Conservation (phyloP, 2,888 invertebrate genomes). For the Diarsia dahlii region DNA sequence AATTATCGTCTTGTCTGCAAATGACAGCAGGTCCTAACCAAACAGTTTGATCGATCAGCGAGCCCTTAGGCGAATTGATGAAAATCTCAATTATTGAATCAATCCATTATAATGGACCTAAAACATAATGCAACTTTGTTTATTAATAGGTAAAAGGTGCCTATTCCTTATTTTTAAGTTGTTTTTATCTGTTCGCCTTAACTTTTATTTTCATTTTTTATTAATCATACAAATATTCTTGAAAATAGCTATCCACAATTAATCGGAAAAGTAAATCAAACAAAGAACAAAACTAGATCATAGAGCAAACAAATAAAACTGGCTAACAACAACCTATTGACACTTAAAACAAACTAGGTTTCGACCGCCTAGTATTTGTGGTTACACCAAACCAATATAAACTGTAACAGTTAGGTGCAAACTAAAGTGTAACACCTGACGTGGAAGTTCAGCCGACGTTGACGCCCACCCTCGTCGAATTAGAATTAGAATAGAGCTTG, state of each 20-base stretch:
- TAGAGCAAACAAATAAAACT: neutral
- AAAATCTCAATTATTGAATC: slow-evolving; percentile 38
- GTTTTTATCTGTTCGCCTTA: neutral
- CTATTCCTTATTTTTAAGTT: neutral
- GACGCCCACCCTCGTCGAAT: slow-evolving; percentile 62
- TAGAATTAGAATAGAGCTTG: slow-evolving; percentile 74
- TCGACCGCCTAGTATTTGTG: slow-evolving; percentile 41
- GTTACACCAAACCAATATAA: slow-evolving; percentile 64
- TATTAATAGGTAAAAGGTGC: neutral
- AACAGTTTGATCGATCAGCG: slow-evolving; percentile 48
- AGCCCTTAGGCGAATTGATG: slow-evolving; percentile 29
- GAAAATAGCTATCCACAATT: neutral
- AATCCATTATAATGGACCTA: slow-evolving; percentile 3
- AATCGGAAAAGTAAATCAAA: neutral
- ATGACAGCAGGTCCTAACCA: slow-evolving; percentile 32
- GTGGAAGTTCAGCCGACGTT: slow-evolving; percentile 61
- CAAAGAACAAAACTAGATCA: neutral
- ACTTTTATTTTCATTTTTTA: neutral
- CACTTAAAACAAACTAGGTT: slow-evolving; percentile 30
- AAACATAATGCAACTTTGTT: neutral
- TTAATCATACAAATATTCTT: slow-evolving; percentile 1
- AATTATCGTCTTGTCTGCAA: slow-evolving; percentile 15
- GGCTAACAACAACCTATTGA: slow-evolving; percentile 10
- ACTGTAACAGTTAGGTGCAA: slow-evolving; percentile 58
- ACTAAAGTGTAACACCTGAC: slow-evolving; percentile 66